These are phyloP conservation scores for Todiramphus saurophagus DNA, from an alignment of 2,113 vertebrate genomes.

Conservation along the genomic window DNA sequence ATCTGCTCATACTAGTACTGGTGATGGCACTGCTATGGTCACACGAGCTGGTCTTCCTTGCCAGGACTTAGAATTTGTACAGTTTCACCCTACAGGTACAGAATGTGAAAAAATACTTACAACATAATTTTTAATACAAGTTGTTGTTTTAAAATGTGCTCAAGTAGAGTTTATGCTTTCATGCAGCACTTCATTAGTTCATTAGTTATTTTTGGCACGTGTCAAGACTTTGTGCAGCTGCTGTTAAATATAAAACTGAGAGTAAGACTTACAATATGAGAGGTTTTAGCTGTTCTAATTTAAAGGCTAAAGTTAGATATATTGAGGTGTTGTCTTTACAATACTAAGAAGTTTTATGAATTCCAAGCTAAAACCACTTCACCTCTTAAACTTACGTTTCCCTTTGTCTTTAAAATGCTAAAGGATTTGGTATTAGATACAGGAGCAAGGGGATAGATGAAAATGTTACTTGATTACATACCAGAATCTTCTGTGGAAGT, in stretches of 20 bases:
- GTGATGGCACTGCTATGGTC: slow-evolving; percentile 94
- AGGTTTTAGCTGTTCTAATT: background rate
- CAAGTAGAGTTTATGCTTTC: background rate
- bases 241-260: background rate
- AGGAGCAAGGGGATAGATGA: background rate
- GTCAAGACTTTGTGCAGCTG: background rate
- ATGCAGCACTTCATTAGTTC: background rate
- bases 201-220: background rate
- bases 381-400: background rate
- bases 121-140: background rate
- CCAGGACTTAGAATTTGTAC: slow-evolving; percentile 97
- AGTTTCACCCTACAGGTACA: slow-evolving; percentile 98
- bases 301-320: background rate
- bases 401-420: background rate
- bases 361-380: background rate
- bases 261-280: background rate
- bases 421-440: background rate
- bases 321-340: background rate
- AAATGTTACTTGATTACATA: background rate
- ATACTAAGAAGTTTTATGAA: background rate
- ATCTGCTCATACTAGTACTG: slow-evolving; percentile 94
- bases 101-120: background rate
- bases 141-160: background rate
- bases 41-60: slow-evolving; percentile 94
- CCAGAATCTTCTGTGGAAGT: background rate